phyloP scores from a whole-genome alignment of 2,113 vertebrate species.

The Guaruba guarouba region DNA sequence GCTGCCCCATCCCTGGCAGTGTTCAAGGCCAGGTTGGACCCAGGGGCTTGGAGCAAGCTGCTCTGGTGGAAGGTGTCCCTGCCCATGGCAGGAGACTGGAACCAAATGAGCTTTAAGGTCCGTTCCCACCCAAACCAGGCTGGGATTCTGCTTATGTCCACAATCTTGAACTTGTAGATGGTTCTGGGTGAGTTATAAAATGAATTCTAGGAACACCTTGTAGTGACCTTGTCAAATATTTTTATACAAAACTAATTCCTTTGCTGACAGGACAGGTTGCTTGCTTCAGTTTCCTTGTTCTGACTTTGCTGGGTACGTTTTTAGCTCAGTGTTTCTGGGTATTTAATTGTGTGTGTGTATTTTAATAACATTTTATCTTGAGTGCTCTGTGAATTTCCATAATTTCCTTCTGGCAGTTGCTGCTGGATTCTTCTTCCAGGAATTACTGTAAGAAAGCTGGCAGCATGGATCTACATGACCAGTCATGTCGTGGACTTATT shows the following conservation, averaged over 20 bases:
- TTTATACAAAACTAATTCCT: background rate
- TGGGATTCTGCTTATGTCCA: background rate
- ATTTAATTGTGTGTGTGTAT: background rate
- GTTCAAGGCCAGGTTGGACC: no score
- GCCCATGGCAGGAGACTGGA: fast-evolving
- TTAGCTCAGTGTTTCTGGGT: background rate
- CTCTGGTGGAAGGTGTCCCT: fast-evolving
- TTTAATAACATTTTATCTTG: background rate
- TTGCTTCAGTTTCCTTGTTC: background rate
- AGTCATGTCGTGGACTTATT: background rate
- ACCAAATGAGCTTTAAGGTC: background rate
- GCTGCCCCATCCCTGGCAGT: no score
- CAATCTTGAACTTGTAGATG: background rate
- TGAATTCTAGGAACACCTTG: background rate
- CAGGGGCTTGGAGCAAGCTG: background rate
- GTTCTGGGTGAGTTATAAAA: background rate
- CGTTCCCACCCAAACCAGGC: background rate
- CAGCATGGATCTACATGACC: background rate
- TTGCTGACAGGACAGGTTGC: background rate
- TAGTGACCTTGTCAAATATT: background rate
- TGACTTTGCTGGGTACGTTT: background rate
- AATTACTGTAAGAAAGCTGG: background rate
- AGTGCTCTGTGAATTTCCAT: background rate
- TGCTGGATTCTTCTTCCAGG: background rate
- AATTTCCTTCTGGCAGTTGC: background rate